Percentiles rank a stretch among this genome's conserved stretches.
Evolutionary conservation across 30 jellyfish, hydroid and myxozoan genomes (phyloP).

Genomic region (Cassiopea andromeda): DNA sequence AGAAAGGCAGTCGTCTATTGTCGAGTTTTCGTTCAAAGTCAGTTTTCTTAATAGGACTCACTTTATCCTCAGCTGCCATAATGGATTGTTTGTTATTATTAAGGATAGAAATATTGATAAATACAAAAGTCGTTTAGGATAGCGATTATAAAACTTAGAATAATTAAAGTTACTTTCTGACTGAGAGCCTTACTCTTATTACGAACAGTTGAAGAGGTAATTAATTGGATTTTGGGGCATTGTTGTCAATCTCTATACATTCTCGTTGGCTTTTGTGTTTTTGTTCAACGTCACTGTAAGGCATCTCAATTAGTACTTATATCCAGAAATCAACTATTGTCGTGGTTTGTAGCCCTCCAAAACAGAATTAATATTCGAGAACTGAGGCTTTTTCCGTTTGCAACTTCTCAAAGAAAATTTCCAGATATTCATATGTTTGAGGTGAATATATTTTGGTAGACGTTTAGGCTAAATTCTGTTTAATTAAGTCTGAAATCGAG

Average conservation of each 20-base stretch:
- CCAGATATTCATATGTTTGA: too few species aligned
- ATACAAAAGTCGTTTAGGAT: not conserved
- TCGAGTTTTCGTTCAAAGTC: not conserved
- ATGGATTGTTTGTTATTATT: not conserved
- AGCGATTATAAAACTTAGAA: not conserved
- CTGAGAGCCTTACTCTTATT: not conserved
- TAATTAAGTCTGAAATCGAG: too few species aligned
- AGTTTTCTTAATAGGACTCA: not conserved
- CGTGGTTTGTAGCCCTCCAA: not conserved
- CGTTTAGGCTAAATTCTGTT: too few species aligned
- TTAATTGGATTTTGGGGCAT: not conserved
- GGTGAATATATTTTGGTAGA: too few species aligned
- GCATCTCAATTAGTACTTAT: not conserved
- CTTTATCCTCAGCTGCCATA: constrained; percentile 1
- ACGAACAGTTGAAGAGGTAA: not conserved
- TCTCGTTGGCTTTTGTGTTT: not conserved
- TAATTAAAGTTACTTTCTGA: not conserved
- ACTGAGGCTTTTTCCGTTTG: too few species aligned
- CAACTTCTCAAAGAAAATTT: too few species aligned
- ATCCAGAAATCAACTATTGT: too few species aligned
- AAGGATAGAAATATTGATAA: not conserved
- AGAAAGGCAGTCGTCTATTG: not conserved
- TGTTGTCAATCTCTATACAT: not conserved
- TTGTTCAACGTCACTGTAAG: not conserved
- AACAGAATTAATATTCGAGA: too few species aligned